phyloP scores from a whole-genome alignment of 2,113 vertebrate species.

The Caranx ignobilis region DNA sequence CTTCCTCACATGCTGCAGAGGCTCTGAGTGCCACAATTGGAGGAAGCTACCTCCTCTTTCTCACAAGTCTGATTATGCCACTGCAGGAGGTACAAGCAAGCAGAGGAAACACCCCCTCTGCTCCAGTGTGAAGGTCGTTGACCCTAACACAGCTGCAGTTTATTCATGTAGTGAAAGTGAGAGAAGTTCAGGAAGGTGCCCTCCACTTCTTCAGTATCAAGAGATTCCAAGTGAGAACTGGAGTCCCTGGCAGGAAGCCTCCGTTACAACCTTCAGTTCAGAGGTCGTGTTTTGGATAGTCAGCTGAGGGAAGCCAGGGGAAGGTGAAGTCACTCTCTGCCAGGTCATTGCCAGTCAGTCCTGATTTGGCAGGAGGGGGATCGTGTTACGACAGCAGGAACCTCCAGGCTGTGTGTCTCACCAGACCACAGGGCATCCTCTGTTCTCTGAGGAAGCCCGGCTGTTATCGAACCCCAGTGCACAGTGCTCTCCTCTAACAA shows the following conservation, averaged over 20 bases:
- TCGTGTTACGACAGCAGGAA: conserved; percentile 70
- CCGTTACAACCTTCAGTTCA: conserved; percentile 56
- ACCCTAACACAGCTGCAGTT: conserved; percentile 64
- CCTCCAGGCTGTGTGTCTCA: conserved; percentile 50
- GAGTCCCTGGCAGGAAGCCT: conserved; percentile 66
- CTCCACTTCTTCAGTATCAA: conserved; percentile 45
- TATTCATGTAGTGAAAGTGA: conserved; percentile 70
- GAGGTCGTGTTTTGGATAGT: conserved; percentile 64
- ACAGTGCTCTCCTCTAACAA: conserved; percentile 59
- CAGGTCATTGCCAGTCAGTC: conserved; percentile 65
- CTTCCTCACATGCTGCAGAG: conserved; percentile 59
- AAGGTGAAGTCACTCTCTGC: conserved; percentile 53
- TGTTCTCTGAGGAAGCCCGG: conserved; percentile 70
- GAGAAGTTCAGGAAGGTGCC: conserved; percentile 65
- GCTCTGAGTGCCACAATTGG: conserved; percentile 65
- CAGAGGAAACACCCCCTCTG: conserved; percentile 62
- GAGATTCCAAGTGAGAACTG: conserved; percentile 55
- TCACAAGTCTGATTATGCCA: conserved; percentile 55
- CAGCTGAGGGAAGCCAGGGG: conserved; percentile 63
- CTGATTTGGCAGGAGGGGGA: conserved; percentile 47
- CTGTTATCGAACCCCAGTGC: conserved; percentile 69
- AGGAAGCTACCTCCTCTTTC: conserved; percentile 67
- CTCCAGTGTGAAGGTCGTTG: conserved; percentile 62
- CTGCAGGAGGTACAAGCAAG: conserved; percentile 43
- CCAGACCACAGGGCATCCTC: conserved; percentile 74